phyloP scores from a whole-genome alignment of 35 echinoderm and acorn worm genomes.

The Acanthaster planci region DNA sequence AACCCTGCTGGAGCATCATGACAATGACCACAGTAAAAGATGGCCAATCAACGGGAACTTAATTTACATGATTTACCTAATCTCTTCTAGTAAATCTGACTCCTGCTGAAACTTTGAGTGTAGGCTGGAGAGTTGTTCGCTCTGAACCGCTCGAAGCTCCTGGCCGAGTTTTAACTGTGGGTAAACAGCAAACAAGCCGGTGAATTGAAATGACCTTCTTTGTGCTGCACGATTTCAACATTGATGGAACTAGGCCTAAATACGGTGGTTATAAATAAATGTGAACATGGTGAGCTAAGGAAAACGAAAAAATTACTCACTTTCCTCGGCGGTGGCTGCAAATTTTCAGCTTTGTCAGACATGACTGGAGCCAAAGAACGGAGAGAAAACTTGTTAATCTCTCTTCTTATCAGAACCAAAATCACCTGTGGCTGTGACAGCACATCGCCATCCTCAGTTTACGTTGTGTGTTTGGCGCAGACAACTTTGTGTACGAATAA shows the following conservation, averaged over 20 bases:
- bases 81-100: constrained; percentile 48
- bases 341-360: constrained; percentile 18
- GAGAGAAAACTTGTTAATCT: neutral
- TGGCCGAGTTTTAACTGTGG: constrained; percentile 59
- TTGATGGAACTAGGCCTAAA: neutral
- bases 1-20: too few relatives aligned
- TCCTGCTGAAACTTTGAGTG: constrained; percentile 51
- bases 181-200: constrained; percentile 7
- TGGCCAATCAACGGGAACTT: too few relatives aligned
- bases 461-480: neutral
- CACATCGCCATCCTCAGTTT: constrained; percentile 5
- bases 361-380: neutral
- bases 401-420: neutral
- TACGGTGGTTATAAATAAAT: neutral
- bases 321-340: constrained; percentile 69
- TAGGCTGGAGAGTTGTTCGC: constrained; percentile 43
- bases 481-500: too few relatives aligned
- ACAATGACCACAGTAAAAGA: too few relatives aligned
- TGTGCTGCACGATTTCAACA: neutral
- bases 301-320: constrained; percentile 9
- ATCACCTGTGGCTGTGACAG: neutral
- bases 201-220: neutral
- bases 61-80: constrained; percentile 42
- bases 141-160: constrained; percentile 39
- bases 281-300: neutral